Conservation (phyloP, 1,140 invertebrate genomes). For the Epicauta chinensis region DNA sequence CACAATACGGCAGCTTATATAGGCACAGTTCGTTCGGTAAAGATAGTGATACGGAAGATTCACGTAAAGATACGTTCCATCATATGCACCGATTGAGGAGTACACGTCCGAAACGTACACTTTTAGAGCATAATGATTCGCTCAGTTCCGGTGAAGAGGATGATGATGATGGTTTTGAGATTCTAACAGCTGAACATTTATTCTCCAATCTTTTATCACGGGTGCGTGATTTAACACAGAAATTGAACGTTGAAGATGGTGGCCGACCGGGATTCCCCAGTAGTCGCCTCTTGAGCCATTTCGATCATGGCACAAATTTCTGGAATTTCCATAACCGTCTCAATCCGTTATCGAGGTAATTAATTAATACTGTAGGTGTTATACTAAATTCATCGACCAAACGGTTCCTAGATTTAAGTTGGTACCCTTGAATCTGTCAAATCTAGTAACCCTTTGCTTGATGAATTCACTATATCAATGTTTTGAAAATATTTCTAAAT, state of each 20-base stretch:
- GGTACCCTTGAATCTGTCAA: too few relatives aligned
- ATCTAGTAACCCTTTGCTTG: too few relatives aligned
- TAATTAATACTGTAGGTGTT: background rate
- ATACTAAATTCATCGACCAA: too few relatives aligned
- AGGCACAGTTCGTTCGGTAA: constrained; percentile 44
- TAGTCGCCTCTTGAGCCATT: constrained; percentile 45
- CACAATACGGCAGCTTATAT: constrained; percentile 41
- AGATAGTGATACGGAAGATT: constrained; percentile 47
- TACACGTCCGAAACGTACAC: constrained; percentile 59
- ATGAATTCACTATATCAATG: too few relatives aligned
- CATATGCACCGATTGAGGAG: constrained; percentile 70
- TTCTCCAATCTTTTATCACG: constrained; percentile 80
- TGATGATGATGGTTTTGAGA: constrained; percentile 84
- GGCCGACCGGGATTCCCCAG: constrained; percentile 52
- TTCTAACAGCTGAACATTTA: constrained; percentile 82
- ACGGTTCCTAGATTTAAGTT: too few relatives aligned
- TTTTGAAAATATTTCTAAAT: constrained; percentile 6
- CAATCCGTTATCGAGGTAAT: constrained; percentile 34
- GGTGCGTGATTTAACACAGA: constrained; percentile 76
- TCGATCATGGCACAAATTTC: constrained; percentile 40
- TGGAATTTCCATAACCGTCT: constrained; percentile 34
- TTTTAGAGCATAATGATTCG: constrained; percentile 68
- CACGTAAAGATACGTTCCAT: constrained; percentile 52
- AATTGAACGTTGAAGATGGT: constrained; percentile 73
- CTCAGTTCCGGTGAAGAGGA: constrained; percentile 81